A percentile compares a stretch with the other conserved stretches of the same genome.
phyloP scores from a whole-genome alignment of 2,113 vertebrate species.

The Cyanoliseus patagonus region DNA sequence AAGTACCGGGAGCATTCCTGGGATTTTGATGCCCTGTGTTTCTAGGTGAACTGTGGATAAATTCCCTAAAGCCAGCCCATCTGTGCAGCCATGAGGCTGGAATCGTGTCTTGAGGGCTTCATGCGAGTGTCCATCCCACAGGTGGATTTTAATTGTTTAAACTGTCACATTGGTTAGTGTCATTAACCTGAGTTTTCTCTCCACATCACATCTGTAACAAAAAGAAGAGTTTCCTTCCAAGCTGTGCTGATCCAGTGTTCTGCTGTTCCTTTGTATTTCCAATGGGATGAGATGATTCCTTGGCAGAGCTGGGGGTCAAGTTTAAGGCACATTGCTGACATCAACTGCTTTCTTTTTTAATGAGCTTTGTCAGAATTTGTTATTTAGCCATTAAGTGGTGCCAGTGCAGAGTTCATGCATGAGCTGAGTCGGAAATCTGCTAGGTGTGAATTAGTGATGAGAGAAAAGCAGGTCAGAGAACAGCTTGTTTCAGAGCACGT shows the following conservation, averaged over 20 bases:
- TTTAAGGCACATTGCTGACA: not conserved
- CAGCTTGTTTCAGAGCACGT: not conserved
- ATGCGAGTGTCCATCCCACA: not conserved
- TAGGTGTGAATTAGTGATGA: conserved; percentile 57
- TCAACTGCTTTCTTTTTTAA: conserved; percentile 17
- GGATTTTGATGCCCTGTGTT: not conserved
- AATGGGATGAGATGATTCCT: not conserved
- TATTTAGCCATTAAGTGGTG: conserved; percentile 16
- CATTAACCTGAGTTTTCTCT: not conserved
- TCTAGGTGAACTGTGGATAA: not conserved
- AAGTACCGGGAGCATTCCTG: not conserved
- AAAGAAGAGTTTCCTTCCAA: not conserved
- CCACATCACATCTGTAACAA: not conserved
- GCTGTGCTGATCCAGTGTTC: fast-evolving
- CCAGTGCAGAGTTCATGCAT: not conserved
- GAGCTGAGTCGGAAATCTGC: conserved; percentile 30
- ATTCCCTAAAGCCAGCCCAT: not conserved
- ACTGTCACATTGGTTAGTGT: not conserved
- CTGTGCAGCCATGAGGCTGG: not conserved
- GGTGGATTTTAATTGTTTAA: not conserved
- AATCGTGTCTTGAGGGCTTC: not conserved
- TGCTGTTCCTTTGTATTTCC: not conserved
- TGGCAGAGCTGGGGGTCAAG: not conserved
- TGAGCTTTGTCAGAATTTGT: conserved; percentile 37
- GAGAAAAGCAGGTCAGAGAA: conserved; percentile 46